A percentile compares a stretch with the other conserved stretches of the same genome.
phyloP scores from a whole-genome alignment of 2,888 invertebrate genomes.

The Neelides folsomi region DNA sequence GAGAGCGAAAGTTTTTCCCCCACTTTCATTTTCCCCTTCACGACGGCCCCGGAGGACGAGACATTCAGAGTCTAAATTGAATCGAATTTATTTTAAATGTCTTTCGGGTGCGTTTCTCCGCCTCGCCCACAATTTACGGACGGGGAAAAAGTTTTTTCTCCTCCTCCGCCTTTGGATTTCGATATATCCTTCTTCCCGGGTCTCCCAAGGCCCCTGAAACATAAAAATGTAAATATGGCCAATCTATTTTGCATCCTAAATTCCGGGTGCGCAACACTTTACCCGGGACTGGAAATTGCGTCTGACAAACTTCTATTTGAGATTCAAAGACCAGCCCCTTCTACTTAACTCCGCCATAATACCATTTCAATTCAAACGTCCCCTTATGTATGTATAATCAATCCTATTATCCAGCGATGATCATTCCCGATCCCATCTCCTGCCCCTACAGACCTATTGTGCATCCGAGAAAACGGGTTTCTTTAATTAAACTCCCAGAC shows the following conservation, averaged over 20 bases:
- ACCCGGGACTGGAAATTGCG: slow-evolving; percentile 23
- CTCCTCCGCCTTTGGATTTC: slow-evolving; percentile 7
- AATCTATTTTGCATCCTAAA: slow-evolving; percentile 30
- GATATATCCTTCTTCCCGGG: slow-evolving; percentile 8
- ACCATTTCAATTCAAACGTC: slow-evolving; percentile 2
- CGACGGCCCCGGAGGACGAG: neutral
- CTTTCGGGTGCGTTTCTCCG: slow-evolving; percentile 17
- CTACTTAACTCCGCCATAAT: neutral
- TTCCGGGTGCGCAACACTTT: slow-evolving; percentile 24
- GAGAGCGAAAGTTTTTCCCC: slow-evolving; percentile 4
- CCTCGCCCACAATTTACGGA: slow-evolving; percentile 18
- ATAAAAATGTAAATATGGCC: slow-evolving; percentile 31
- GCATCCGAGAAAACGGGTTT: slow-evolving; percentile 1
- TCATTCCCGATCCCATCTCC: no score
- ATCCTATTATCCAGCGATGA: neutral
- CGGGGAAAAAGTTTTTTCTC: slow-evolving; percentile 3
- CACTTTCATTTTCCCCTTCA: slow-evolving; percentile 1
- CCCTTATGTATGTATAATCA: neutral
- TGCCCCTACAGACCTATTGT: neutral
- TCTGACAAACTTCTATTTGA: slow-evolving; percentile 17
- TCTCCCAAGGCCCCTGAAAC: slow-evolving; percentile 19
- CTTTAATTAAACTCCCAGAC: neutral
- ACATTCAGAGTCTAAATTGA: slow-evolving; percentile 27
- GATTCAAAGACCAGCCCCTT: slow-evolving; percentile 5
- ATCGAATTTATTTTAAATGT: slow-evolving; percentile 34